Evolutionary conservation across 2,888 invertebrate genomes (phyloP).

Genomic region (Drosophila eohydei): DNA sequence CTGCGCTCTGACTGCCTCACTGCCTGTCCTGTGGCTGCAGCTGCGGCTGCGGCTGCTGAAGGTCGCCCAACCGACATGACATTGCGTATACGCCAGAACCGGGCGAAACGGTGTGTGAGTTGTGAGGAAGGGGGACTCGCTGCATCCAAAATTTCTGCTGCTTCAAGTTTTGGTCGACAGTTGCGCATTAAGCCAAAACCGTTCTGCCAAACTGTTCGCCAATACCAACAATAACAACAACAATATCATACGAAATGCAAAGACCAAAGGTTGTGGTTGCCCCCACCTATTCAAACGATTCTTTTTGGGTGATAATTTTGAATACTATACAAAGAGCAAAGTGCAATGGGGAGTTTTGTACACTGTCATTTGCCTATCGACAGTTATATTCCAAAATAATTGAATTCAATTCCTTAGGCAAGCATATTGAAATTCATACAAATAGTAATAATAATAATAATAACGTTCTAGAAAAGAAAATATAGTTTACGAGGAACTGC

Average conservation of each 20-base stretch:
- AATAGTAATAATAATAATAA: no score
- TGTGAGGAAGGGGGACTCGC: neutral
- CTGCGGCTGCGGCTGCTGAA: constrained; percentile 32
- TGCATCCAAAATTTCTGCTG: constrained; percentile 15
- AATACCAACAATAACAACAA: constrained; percentile 20
- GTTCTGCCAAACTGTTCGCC: constrained; percentile 41
- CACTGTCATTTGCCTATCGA: neutral
- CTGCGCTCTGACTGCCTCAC: constrained; percentile 46
- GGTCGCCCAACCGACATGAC: constrained; percentile 51
- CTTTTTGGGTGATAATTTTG: constrained; percentile 23
- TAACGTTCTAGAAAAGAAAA: no score
- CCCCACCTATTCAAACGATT: constrained; percentile 3
- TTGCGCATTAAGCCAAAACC: constrained; percentile 32
- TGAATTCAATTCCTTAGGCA: no score
- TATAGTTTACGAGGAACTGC: neutral
- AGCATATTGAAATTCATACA: no score
- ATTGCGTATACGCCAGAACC: constrained; percentile 45
- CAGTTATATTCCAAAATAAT: neutral
- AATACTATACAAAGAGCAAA: neutral
- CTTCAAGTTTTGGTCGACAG: constrained; percentile 37
- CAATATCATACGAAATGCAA: constrained; percentile 18
- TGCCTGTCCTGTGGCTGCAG: constrained; percentile 12
- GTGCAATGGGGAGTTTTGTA: neutral
- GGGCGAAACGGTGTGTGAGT: neutral
- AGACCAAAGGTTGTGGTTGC: constrained; percentile 12